Evolutionary conservation across 2,888 invertebrate genomes (phyloP).

Genomic region (Capitulum mitella): DNA sequence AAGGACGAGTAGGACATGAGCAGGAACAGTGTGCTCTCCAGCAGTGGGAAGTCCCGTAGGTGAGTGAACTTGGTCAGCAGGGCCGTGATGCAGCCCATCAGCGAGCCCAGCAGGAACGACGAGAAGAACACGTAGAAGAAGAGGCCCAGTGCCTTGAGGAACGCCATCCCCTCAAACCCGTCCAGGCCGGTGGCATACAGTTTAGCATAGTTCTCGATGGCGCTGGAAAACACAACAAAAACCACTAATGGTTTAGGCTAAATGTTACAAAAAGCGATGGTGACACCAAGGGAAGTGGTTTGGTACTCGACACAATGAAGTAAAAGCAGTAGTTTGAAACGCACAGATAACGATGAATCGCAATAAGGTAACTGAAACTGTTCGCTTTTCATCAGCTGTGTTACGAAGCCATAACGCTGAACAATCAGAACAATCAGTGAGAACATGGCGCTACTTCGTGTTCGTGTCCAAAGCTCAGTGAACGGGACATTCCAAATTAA

Average conservation of each 20-base stretch:
- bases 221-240: conserved; percentile 26
- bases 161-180: conserved; percentile 79
- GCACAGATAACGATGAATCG: too few species aligned
- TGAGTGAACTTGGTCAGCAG: conserved; percentile 91
- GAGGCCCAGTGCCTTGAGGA: conserved; percentile 78
- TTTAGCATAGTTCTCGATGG: conserved; percentile 47
- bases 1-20: conserved; percentile 97
- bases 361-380: too few species aligned
- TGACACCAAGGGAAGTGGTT: too few species aligned
- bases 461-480: too few species aligned
- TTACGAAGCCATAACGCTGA: too few species aligned
- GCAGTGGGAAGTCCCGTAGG: conserved; percentile 84
- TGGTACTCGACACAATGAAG: too few species aligned
- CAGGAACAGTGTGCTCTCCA: conserved; percentile 94
- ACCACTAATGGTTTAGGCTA: neutral
- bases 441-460: too few species aligned
- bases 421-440: too few species aligned
- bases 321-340: too few species aligned
- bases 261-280: neutral
- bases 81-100: conserved; percentile 89
- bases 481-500: too few species aligned
- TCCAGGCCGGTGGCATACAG: conserved; percentile 53
- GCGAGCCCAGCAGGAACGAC: conserved; percentile 82
- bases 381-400: too few species aligned
- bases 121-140: conserved; percentile 88